Conservation (phyloP, 1,140 invertebrate genomes). For the Leguminivora glycinivorella region DNA sequence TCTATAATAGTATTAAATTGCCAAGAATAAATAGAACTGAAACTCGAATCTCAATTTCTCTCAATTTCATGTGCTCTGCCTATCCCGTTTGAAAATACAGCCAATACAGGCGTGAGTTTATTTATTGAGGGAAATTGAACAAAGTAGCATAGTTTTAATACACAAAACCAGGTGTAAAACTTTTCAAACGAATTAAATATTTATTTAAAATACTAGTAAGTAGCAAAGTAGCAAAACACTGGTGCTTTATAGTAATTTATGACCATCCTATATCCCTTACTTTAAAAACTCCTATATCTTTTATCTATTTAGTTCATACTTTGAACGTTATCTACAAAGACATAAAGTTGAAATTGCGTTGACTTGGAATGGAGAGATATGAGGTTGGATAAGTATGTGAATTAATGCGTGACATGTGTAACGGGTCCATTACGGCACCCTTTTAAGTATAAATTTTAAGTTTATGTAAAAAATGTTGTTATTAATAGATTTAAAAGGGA, state of each 20-base stretch:
- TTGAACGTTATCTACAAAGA: not conserved
- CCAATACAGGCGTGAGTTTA: too few species aligned
- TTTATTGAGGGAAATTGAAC: too few species aligned
- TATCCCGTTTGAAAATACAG: too few species aligned
- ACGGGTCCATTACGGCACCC: not conserved
- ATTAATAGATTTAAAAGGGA: not conserved
- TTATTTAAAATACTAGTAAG: not conserved
- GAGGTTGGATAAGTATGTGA: not conserved
- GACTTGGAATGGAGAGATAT: not conserved
- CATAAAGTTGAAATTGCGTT: not conserved
- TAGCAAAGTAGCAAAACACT: not conserved
- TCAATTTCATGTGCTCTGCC: too few species aligned
- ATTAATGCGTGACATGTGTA: slow-evolving; percentile 5
- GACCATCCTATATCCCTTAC: not conserved
- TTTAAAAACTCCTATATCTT: not conserved
- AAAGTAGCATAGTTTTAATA: too few species aligned
- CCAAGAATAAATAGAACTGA: too few species aligned
- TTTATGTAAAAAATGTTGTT: not conserved
- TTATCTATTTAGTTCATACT: not conserved
- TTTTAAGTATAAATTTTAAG: not conserved
- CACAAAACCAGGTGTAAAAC: not conserved
- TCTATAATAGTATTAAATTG: too few species aligned
- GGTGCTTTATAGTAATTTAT: not conserved
- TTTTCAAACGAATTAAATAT: not conserved
- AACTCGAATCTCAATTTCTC: too few species aligned